Conservation (phyloP, 2,888 invertebrate genomes). For the Troides helena region DNA sequence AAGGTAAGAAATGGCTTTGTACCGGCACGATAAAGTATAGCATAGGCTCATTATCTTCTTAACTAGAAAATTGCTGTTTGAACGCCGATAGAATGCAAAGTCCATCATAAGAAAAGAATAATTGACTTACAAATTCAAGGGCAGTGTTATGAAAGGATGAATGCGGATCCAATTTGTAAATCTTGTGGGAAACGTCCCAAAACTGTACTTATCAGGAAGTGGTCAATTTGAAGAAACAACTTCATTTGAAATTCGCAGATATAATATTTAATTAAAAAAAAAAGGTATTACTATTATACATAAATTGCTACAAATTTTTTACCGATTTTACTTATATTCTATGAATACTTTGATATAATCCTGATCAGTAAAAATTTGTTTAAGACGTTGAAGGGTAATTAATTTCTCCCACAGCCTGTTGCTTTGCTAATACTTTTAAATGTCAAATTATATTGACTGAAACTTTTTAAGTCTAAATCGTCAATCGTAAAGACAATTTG, state of each 20-base stretch:
- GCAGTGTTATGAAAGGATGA: constrained; percentile 25
- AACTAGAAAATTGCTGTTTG: constrained; percentile 27
- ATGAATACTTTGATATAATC: not conserved
- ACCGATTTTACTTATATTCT: no score
- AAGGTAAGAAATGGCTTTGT: constrained; percentile 1
- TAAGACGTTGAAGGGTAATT: not conserved
- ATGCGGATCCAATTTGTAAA: constrained; percentile 12
- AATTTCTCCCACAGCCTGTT: not conserved
- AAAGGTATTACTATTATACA: no score
- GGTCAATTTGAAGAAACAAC: not conserved
- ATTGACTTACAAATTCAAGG: constrained; percentile 28
- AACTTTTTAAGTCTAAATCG: no score
- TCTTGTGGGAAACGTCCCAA: constrained; percentile 20
- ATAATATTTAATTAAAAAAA: no score
- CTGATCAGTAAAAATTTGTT: not conserved
- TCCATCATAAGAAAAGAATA: constrained; percentile 28
- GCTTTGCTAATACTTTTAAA: not conserved
- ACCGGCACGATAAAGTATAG: constrained; percentile 3
- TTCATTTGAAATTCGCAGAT: not conserved
- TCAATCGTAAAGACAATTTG: no score
- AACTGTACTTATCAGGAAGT: constrained; percentile 3
- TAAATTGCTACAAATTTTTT: no score
- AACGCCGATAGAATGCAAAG: constrained; percentile 21
- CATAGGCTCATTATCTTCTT: constrained; percentile 19
- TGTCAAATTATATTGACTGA: no score